Base-by-base conservation (phyloP, 2,113 vertebrate genomes). In the Camelus bactrianus region DNA sequence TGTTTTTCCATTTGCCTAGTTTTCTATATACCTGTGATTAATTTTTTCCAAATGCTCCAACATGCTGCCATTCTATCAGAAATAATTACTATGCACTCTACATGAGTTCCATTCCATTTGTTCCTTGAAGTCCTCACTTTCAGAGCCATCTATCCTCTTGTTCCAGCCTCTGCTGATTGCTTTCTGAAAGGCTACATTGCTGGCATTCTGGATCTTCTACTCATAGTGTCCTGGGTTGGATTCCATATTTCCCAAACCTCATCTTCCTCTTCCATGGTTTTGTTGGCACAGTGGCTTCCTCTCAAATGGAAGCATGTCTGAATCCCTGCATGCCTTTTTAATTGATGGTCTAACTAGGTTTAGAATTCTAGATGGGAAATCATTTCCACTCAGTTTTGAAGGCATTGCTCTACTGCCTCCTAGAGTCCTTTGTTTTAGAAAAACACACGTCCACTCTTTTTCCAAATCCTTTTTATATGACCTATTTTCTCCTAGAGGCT, bases 1-100 rank as follows among this genome's bases (percentile, higher is more conserved):
- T 91, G 65, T 52, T 95, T 97, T 96, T 62, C 79, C 93, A 76
- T 83, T 92, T 93, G 56, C 30, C 86, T 83, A 60, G 67, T 56
- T 90, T 93, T 92, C 77, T 54, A 88, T 64, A 92, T 81, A 96
- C 52, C 64, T 85, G 48, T 91, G 80, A 42, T 76, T 94, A 35
- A 30, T 65, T 67, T 72, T 20, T 30, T 1, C 85, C 42, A 58
- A 92, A 82, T 56, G 62, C n/a, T 77, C 85, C 73, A 90, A 93
- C 32, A 46, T 24, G 48, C 28, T 95, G 48, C 11, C 30, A 73
- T 84, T 38, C 54, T 94, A 72, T 91, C 75, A 96, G 38, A 96
- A 97, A 96, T 46, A 70, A 64, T 87, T 26, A 84, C 32, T 76
- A 75, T 11, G 30, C 30, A 80, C 26, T 83, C 73, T 70, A 77